A percentile compares a stretch with the other conserved stretches of the same genome.
Evolutionary conservation across 2,113 vertebrate genomes (phyloP).

Genomic region (Delphinapterus leucas): DNA sequence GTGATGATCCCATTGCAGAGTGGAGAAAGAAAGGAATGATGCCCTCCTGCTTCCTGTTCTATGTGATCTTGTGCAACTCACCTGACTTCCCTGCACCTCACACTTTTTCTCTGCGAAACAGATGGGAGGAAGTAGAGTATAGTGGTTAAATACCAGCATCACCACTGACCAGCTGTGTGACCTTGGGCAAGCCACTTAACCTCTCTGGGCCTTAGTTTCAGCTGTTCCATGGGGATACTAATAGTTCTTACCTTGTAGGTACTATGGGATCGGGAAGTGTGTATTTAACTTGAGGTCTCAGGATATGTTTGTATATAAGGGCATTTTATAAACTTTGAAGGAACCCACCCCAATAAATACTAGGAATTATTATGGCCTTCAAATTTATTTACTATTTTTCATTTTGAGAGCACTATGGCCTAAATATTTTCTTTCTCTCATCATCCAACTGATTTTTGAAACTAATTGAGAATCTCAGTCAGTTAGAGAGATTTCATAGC

Average conservation of each 20-base stretch:
- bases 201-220: not conserved
- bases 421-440: constrained; percentile 24
- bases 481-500: constrained; percentile 34
- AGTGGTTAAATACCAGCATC: not conserved
- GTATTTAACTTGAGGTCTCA: not conserved
- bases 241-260: not conserved
- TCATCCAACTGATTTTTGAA: constrained; percentile 38
- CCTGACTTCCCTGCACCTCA: not conserved
- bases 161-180: not conserved
- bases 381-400: not conserved
- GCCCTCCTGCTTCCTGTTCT: not conserved
- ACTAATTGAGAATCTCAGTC: constrained; percentile 45
- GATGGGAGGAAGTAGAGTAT: not conserved
- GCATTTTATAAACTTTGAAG: not conserved
- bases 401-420: not conserved
- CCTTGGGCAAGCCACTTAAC: not conserved
- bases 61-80: not conserved
- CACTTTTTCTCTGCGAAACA: not conserved
- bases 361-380: not conserved
- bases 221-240: too few relatives aligned
- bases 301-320: not conserved
- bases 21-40: not conserved
- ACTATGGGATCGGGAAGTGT: not conserved
- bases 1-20: fast-evolving
- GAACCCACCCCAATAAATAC: not conserved